Evolutionary conservation across 2,888 invertebrate genomes (phyloP).

Genomic region (Dysmachus trigonus): DNA sequence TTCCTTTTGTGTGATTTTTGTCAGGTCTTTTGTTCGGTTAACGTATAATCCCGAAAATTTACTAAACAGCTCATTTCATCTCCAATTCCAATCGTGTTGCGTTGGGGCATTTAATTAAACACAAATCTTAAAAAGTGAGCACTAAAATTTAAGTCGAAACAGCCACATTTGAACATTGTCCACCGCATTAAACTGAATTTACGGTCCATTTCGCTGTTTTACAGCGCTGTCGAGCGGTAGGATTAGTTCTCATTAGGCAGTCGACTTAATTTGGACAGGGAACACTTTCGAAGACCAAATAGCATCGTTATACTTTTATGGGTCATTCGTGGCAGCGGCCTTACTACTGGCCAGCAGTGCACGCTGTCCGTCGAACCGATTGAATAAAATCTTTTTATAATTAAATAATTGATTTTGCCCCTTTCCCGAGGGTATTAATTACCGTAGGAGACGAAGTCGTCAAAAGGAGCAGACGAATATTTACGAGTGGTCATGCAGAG

Average conservation of each 20-base stretch:
- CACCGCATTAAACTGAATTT: conserved; percentile 21
- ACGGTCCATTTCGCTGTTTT: conserved; percentile 24
- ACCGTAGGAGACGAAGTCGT: not conserved
- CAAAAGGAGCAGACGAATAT: not conserved
- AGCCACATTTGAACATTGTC: not conserved
- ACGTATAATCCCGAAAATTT: not conserved
- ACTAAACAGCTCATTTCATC: not conserved
- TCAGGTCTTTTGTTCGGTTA: not conserved
- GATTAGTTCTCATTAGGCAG: conserved; percentile 22
- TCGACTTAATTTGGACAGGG: conserved; percentile 25
- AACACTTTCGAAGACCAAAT: conserved; percentile 15
- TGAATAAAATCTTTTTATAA: conserved; percentile 30
- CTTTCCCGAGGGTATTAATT: not conserved
- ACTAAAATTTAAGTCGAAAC: not conserved
- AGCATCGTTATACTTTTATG: conserved; percentile 33
- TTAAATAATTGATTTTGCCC: conserved; percentile 33
- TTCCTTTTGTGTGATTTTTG: not conserved
- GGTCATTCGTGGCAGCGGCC: not conserved
- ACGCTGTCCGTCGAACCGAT: not conserved
- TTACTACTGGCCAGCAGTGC: conserved; percentile 10
- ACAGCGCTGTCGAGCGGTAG: not conserved
- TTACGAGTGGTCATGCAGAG: conserved; percentile 30
- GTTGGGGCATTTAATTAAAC: not conserved
- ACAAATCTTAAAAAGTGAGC: not conserved
- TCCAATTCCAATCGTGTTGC: not conserved